Base-by-base conservation (phyloP, 2,797 vertebrate genomes). In the Malacoraja senta region DNA sequence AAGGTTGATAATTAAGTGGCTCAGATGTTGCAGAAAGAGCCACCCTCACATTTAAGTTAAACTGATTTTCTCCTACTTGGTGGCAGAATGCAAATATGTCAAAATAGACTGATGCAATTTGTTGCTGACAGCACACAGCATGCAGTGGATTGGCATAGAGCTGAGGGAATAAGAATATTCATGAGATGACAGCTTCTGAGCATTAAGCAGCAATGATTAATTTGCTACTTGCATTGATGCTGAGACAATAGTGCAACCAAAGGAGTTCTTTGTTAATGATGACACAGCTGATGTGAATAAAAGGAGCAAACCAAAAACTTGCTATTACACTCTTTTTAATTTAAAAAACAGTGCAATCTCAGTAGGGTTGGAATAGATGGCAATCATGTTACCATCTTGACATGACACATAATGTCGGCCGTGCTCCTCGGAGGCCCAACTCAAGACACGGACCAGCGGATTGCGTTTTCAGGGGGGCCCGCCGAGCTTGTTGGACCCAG, bases 191-290 rank as follows among this genome's bases (percentile, higher is more conserved):
- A 93, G 93, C 94, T 94, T 94, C 94, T 94, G 94, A 95, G 95
- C 94, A 93, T 93, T 93, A 93, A 94, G 91, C 93, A 94, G 86
- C 90, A 95, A 94, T 96, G 96, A 97, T 95, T 96, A 96, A 97
- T 96, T 76, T 76, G 72, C 26, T 95, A 94, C 94, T 93, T 93
- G 94, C 94, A 94, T 94, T 65, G 96, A 97, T 96, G 96, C 95
- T 95, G 96, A 96, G 95, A 94, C 96, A 96, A 94, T 94, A n/a
- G 12, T 53, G 71, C 90, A 92, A 92, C 29, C 90, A 24, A 76
- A 92, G 38, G 71, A 92, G 38, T 76, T 92, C 68, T 91, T 32
- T 44, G 71, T 13, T 29, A n/a, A 88, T 24, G 84, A 65, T 65
- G 63, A 32, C 61, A 68, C 35, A 4, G 72, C 29, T 58, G 29